Evolutionary conservation across 2,113 vertebrate species (phyloP).

Genomic region (Oceanites oceanicus): DNA sequence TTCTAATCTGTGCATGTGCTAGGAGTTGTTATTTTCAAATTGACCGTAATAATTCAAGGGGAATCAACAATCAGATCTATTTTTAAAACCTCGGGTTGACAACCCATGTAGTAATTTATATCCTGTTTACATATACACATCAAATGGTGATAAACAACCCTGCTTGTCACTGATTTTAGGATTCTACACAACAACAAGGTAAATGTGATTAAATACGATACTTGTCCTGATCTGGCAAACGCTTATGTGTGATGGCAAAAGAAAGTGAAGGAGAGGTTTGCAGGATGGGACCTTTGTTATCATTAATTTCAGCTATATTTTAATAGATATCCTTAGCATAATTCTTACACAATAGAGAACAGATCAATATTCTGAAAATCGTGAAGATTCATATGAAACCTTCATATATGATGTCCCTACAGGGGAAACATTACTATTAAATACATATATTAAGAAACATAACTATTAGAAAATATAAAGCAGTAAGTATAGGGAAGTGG

Average conservation of each 20-base stretch:
- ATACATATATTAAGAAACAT: not conserved
- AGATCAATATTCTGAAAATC: not conserved
- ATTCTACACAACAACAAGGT: not conserved
- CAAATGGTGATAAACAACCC: not conserved
- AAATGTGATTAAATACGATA: not conserved
- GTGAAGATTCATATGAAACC: not conserved
- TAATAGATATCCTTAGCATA: not conserved
- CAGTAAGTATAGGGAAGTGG: not conserved
- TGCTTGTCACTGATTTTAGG: not conserved
- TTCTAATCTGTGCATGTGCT: not conserved
- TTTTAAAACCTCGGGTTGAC: not conserved
- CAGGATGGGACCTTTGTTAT: not conserved
- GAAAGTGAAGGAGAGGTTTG: not conserved
- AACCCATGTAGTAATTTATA: not conserved
- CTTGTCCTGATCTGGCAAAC: not conserved
- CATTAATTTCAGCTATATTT: not conserved
- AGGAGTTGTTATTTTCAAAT: not conserved
- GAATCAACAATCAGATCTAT: not conserved
- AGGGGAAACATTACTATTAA: not conserved
- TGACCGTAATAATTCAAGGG: not conserved
- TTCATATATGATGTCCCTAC: not conserved
- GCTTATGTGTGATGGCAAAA: not conserved
- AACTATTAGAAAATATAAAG: not conserved
- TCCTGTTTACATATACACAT: not conserved
- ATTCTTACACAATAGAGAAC: not conserved